Percentiles rank a stretch among this genome's conserved stretches.
Evolutionary conservation across 2,113 vertebrate genomes (phyloP).

Genomic region (Hydropotes inermis): DNA sequence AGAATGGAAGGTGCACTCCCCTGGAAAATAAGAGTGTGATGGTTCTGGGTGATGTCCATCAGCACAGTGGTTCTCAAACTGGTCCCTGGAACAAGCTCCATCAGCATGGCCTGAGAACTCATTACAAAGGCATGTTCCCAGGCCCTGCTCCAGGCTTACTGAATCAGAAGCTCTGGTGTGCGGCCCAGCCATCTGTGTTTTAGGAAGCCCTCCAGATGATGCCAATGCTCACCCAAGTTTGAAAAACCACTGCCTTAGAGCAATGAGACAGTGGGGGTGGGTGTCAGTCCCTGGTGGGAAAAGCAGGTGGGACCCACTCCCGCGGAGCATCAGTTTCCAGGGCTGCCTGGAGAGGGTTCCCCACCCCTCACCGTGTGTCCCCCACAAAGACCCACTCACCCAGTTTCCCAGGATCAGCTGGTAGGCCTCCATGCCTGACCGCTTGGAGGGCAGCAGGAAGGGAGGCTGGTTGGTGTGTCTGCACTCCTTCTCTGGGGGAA

Average conservation of each 20-base stretch:
- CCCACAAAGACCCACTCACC: constrained; percentile 61
- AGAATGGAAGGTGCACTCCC: not conserved
- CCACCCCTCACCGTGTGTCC: not conserved
- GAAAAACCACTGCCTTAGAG: not conserved
- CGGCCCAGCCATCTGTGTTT: not conserved
- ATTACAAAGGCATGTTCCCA: not conserved
- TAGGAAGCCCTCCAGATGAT: not conserved
- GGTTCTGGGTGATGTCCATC: not conserved
- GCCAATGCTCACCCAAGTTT: not conserved
- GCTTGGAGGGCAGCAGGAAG: constrained; percentile 78
- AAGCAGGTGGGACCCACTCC: not conserved
- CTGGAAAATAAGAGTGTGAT: not conserved
- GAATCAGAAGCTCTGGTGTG: not conserved
- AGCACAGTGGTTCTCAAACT: not conserved
- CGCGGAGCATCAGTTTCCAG: not conserved
- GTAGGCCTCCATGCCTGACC: constrained; percentile 49
- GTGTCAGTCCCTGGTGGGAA: not conserved
- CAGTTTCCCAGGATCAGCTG: constrained; percentile 59
- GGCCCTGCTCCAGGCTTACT: not conserved
- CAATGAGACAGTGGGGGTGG: not conserved
- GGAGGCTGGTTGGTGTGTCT: constrained; percentile 54
- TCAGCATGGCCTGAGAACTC: not conserved
- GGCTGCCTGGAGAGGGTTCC: not conserved
- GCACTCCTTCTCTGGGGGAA: constrained; percentile 5
- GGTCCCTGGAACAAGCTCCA: not conserved